These are phyloP conservation scores for Athalia rosae DNA, from an alignment of 2,888 invertebrate genomes.

Conservation along the genomic window DNA sequence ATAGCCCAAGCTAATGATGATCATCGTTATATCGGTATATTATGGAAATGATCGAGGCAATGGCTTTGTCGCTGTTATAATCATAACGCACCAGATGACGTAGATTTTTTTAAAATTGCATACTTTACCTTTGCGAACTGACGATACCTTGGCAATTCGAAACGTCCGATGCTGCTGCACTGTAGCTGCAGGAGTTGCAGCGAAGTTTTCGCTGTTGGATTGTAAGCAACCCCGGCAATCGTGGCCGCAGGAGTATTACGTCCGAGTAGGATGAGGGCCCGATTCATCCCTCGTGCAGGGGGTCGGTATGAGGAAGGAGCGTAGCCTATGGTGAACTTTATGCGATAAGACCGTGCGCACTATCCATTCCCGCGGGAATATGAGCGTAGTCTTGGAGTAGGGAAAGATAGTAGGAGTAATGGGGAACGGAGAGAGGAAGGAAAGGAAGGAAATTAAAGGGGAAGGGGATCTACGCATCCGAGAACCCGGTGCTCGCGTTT, in stretches of 20 bases:
- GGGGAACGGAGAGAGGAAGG: too few species aligned
- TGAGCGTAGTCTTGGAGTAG: too few species aligned
- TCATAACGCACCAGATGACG: neutral
- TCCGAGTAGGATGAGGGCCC: slow-evolving; percentile 10
- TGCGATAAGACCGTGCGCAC: neutral
- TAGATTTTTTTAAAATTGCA: neutral
- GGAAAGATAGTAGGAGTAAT: too few species aligned
- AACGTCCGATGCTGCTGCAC: neutral
- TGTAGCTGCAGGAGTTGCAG: neutral
- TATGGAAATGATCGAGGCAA: too few species aligned
- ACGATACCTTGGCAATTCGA: slow-evolving; percentile 13
- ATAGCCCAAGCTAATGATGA: too few species aligned
- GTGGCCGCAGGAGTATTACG: slow-evolving; percentile 4
- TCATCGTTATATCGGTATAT: too few species aligned
- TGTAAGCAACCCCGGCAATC: slow-evolving; percentile 1
- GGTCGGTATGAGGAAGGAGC: neutral
- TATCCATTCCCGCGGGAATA: slow-evolving; percentile 24
- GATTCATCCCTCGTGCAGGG: slow-evolving; percentile 34
- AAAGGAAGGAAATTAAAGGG: too few species aligned
- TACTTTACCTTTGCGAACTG: slow-evolving; percentile 30
- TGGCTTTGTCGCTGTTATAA: too few species aligned
- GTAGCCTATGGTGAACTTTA: neutral
- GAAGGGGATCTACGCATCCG: slow-evolving; percentile 21
- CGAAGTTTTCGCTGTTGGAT: neutral
- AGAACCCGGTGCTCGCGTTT: slow-evolving; percentile 33